Evolutionary conservation across 1,140 invertebrate genomes (phyloP).

Genomic region (Drosophila repleta): DNA sequence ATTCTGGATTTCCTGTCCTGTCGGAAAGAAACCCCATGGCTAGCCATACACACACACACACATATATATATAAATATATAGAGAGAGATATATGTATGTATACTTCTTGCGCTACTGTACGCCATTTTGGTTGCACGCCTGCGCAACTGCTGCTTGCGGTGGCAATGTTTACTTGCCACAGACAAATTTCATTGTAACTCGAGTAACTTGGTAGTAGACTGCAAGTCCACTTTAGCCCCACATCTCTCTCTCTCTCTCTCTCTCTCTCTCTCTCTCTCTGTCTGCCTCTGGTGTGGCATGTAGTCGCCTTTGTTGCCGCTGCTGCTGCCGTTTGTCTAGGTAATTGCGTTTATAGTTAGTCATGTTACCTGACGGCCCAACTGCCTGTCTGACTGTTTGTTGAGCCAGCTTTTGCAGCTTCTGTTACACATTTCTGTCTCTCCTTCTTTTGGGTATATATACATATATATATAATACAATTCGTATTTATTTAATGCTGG

Average conservation of each 20-base stretch:
- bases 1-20: slow-evolving; percentile 47
- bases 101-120: slow-evolving; percentile 56
- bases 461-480: slow-evolving; percentile 9
- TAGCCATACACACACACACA: neutral
- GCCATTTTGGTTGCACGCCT: slow-evolving; percentile 66
- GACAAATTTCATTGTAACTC: slow-evolving; percentile 83
- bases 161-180: slow-evolving; percentile 78
- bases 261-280: neutral
- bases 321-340: slow-evolving; percentile 66
- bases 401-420: slow-evolving; percentile 20
- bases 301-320: slow-evolving; percentile 65
- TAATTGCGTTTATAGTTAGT: slow-evolving; percentile 74
- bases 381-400: too few species aligned
- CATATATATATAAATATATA: too few species aligned
- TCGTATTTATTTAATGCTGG: slow-evolving; percentile 46
- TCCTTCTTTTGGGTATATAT: slow-evolving; percentile 12
- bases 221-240: slow-evolving; percentile 3
- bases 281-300: slow-evolving; percentile 37
- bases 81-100: too few species aligned
- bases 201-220: slow-evolving; percentile 81
- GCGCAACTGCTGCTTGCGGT: slow-evolving; percentile 50
- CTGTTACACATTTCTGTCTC: slow-evolving; percentile 50
- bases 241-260: neutral
- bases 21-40: slow-evolving; percentile 45
- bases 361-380: slow-evolving; percentile 46